Evolutionary conservation across 2,797 vertebrate species (phyloP), one percentile per base, ranked within the genome.

Genomic region (Pangasius larnaudii): DNA sequence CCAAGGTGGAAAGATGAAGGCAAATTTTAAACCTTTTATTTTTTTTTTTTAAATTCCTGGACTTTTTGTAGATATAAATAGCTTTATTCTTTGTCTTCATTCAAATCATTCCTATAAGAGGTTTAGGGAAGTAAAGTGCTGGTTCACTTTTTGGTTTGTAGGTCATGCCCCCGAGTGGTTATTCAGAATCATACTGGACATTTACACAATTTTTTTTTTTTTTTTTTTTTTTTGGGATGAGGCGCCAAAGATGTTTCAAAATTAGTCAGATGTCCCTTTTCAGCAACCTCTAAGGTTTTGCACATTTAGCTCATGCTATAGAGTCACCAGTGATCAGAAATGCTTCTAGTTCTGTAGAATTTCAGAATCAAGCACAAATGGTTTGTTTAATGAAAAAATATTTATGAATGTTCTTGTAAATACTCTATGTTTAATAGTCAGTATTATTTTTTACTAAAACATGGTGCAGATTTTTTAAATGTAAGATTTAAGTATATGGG

Each of bases 131-230:
- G 88, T 94, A 96, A 99, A 98, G 98, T 99, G 98, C 98, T 97
- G 98, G 98, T 96, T 98, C 98, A 98, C 98, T 99, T 98, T 97
- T 93, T 92, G 88, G 89, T 88, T 93, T 91, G 91, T 92, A 94
- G 91, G 78, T 2, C 92, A 92, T 88, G n/a, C 81, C 86, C 16
- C 67, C 86, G 33, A 72, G 88, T 67, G 74, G 72, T 85, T 80
- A 90, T 91, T 91, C 89, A 81, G 85, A 91, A 81, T 33, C 42
- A 91, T 88, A 58, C 89, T 85, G 53, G 90, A 86, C 69, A 91
- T 88, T 89, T 59, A 90, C 85, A 85, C 84, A 36, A 89, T 90
- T 27, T 8, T 30, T 90, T 42, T 27, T 8, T 30, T 90, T 42
- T 27, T 7, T 30, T 90, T 42, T 27, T 8, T 30, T 10, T 89